Evolutionary conservation across 2,888 invertebrate species (phyloP).

Genomic region (Catocala sponsa): DNA sequence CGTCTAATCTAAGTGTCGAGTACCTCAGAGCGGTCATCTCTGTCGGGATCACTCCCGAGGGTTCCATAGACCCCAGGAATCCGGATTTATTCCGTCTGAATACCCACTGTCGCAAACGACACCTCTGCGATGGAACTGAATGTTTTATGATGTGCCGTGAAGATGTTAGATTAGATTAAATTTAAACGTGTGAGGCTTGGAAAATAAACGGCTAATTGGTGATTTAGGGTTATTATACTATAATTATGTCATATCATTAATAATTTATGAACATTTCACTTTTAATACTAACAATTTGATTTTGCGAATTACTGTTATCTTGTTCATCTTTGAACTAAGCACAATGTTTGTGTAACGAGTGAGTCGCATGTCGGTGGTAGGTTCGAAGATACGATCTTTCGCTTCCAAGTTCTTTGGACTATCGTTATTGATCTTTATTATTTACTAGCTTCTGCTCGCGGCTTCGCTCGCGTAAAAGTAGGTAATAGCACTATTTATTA

Average conservation of each 20-base stretch:
- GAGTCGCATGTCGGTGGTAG: no score
- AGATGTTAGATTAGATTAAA: conserved; percentile 78
- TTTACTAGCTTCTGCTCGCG: no score
- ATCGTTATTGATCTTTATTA: no score
- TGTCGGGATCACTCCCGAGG: conserved; percentile 82
- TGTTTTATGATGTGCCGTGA: conserved; percentile 73
- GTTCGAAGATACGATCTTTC: no score
- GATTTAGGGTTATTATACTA: not conserved
- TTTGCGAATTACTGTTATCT: no score
- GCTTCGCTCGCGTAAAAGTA: no score
- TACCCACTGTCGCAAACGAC: conserved; percentile 73
- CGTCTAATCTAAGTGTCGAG: conserved; percentile 81
- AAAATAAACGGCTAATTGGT: conserved; percentile 15
- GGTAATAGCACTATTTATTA: no score
- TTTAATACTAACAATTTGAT: no score
- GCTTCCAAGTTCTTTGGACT: no score
- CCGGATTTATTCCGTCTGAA: conserved; percentile 84
- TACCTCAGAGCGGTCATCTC: conserved; percentile 85
- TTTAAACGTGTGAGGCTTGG: conserved; percentile 49
- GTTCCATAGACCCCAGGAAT: conserved; percentile 77
- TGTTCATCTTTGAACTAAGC: no score
- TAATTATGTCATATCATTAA: not conserved
- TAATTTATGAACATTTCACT: no score
- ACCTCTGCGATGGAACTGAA: conserved; percentile 70
- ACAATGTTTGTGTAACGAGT: no score